These are phyloP conservation scores for Laothoe populi DNA, from an alignment of 2,888 invertebrate genomes.

Conservation along the genomic window DNA sequence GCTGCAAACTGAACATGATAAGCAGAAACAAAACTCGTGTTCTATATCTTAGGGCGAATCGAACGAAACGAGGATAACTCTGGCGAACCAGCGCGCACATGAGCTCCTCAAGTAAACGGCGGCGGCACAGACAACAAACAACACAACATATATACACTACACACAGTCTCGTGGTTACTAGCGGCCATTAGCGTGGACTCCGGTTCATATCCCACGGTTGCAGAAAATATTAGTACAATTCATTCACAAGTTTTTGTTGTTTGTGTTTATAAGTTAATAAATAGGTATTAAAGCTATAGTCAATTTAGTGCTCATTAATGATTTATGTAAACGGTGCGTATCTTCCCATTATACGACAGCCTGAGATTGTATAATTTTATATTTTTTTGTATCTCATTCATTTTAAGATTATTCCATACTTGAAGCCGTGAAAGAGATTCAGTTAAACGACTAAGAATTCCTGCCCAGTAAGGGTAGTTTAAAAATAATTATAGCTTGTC, in stretches of 20 bases:
- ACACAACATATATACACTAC: conserved; percentile 44
- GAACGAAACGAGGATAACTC: conserved; percentile 97
- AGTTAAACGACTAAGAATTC: neutral
- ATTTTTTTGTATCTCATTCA: neutral
- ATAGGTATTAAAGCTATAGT: conserved; percentile 14
- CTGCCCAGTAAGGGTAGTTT: neutral
- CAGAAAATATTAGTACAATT: neutral
- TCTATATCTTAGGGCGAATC: conserved; percentile 88
- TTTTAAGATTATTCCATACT: conserved; percentile 18
- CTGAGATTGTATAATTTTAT: conserved; percentile 14
- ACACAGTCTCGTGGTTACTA: conserved; percentile 70
- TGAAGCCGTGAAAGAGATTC: neutral
- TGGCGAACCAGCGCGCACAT: conserved; percentile 98
- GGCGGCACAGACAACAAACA: conserved; percentile 61
- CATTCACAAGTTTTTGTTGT: neutral
- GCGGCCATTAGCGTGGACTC: neutral
- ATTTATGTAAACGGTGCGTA: conserved; percentile 11
- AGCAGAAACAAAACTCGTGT: conserved; percentile 63
- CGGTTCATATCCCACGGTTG: conserved; percentile 21
- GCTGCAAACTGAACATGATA: conserved; percentile 59
- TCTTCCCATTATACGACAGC: conserved; percentile 30
- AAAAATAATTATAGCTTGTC: too few species aligned
- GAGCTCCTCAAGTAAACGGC: conserved; percentile 95
- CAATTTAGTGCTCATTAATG: conserved; percentile 1
- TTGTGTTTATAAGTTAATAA: neutral